Conservation (phyloP, 2,113 vertebrate genomes). For the Leptobrachium ailaonicum region DNA sequence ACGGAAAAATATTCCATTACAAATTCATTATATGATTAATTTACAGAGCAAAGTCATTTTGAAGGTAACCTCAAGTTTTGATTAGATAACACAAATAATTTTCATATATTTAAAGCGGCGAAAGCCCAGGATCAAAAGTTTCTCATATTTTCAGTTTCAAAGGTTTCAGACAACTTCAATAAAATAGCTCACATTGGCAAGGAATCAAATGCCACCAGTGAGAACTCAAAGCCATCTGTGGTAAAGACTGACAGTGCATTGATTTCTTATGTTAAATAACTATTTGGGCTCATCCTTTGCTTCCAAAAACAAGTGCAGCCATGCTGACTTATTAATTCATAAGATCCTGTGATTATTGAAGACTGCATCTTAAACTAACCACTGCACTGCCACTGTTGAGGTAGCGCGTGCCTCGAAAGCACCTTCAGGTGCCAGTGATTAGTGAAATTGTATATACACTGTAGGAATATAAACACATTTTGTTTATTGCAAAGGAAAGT, state of each 20-base stretch:
- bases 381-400: too few species aligned
- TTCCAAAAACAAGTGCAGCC: too few species aligned
- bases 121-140: conserved; percentile 25
- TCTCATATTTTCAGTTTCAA: conserved; percentile 11
- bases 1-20: conserved; percentile 15
- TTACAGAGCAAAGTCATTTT: conserved; percentile 48
- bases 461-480: too few species aligned
- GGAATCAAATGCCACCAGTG: conserved; percentile 13
- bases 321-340: too few species aligned
- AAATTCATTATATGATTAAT: conserved; percentile 34
- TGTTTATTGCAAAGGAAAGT: too few species aligned
- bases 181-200: conserved; percentile 3
- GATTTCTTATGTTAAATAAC: conserved; percentile 1
- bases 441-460: too few species aligned
- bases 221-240: not conserved
- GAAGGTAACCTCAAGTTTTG: conserved; percentile 43
- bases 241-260: not conserved
- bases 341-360: too few species aligned
- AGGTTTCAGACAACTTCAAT: conserved; percentile 12
- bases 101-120: conserved; percentile 27
- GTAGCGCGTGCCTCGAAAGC: too few species aligned
- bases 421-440: too few species aligned
- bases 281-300: not conserved
- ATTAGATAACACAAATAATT: conserved; percentile 42
- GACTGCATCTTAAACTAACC: too few species aligned